A percentile compares a stretch with the other conserved stretches of the same genome.
Evolutionary conservation across 1,140 invertebrate genomes (phyloP).

Genomic region (Pachypeltis micranthus): DNA sequence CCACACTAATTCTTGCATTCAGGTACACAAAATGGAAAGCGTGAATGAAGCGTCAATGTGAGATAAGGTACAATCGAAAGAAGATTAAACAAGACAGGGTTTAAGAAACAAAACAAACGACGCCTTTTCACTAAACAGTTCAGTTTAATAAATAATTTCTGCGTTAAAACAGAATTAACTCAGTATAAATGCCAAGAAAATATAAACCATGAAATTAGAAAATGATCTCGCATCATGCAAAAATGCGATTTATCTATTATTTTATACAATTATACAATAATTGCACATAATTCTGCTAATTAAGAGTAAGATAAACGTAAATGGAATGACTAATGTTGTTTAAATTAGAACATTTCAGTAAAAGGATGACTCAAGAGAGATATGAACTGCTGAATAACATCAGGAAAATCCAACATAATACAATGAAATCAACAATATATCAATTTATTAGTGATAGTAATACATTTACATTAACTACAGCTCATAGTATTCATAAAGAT

Average conservation of each 20-base stretch:
- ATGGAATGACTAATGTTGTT: slow-evolving; percentile 4
- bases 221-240: no score
- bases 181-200: slow-evolving; percentile 9
- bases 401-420: not conserved
- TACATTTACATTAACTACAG: slow-evolving; percentile 6
- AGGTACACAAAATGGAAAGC: no score
- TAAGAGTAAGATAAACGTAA: slow-evolving; percentile 1
- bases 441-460: not conserved
- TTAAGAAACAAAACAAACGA: not conserved
- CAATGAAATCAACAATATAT: not conserved
- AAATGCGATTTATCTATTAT: not conserved
- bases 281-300: not conserved
- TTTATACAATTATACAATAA: slow-evolving; percentile 7
- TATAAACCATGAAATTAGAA: not conserved
- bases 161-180: not conserved
- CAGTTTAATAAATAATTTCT: slow-evolving; percentile 7
- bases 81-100: no score
- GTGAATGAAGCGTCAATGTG: no score
- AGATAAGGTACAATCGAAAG: no score
- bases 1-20: no score
- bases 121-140: not conserved
- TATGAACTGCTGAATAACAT: not conserved
- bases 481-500: slow-evolving; percentile 3
- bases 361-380: slow-evolving; percentile 3
- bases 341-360: not conserved